Evolutionary conservation across 2,888 invertebrate genomes (phyloP).

Genomic region (Megastigmus dorsalis): DNA sequence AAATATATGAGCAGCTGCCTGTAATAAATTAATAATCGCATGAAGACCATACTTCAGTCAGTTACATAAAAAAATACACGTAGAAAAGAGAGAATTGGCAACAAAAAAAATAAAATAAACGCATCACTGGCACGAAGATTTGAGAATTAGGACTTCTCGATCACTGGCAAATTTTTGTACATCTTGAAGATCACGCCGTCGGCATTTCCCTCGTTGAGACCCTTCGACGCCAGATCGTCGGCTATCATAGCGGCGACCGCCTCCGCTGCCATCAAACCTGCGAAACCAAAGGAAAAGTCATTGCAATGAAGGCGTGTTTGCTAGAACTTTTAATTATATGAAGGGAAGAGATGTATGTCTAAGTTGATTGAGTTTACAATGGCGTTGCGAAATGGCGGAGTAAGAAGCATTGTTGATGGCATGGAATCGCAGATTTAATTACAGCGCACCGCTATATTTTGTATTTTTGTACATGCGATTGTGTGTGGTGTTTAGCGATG

Average conservation of each 20-base stretch:
- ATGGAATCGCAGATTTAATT: constrained; percentile 1
- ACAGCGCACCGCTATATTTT: background rate
- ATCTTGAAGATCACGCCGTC: constrained; percentile 70
- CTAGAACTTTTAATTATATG: constrained; percentile 10
- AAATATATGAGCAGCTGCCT: constrained; percentile 12
- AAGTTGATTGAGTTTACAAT: too few species aligned
- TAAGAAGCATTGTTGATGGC: background rate
- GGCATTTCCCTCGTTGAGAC: constrained; percentile 66
- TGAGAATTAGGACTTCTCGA: background rate
- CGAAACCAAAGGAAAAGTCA: constrained; percentile 54
- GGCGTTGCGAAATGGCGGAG: background rate
- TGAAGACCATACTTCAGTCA: background rate
- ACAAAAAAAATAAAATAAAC: background rate
- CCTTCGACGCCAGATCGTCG: constrained; percentile 70
- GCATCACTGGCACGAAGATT: background rate
- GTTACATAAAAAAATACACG: background rate
- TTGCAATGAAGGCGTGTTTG: background rate
- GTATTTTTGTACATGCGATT: background rate
- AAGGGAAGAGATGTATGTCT: background rate
- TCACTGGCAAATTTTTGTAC: constrained; percentile 64
- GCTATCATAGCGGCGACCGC: constrained; percentile 72
- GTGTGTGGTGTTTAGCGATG: constrained; percentile 2
- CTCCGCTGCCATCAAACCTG: constrained; percentile 72
- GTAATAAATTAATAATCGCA: constrained; percentile 10
- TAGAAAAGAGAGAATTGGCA: background rate